These are phyloP conservation scores for Hyles euphorbiae DNA, from an alignment of 1,140 invertebrate species.

Conservation along the genomic window DNA sequence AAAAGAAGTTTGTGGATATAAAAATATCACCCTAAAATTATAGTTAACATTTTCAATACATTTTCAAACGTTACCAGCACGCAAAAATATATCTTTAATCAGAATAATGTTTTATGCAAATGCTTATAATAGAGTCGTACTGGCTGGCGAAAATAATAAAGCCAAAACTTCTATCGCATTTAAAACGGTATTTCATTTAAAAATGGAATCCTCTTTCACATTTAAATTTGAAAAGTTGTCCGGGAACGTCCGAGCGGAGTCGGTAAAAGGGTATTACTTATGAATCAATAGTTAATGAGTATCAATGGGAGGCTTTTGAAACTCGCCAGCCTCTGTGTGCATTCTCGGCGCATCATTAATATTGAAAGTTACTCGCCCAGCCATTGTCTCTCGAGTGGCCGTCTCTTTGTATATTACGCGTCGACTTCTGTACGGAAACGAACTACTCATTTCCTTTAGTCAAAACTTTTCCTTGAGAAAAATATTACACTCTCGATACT, in stretches of 20 bases:
- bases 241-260: constrained; percentile 37
- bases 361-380: constrained; percentile 62
- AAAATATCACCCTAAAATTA: no score
- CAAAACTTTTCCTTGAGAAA: constrained; percentile 53
- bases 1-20: no score
- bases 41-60: no score
- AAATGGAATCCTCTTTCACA: constrained; percentile 49
- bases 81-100: no score
- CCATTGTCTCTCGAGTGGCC: constrained; percentile 67
- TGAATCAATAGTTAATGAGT: constrained; percentile 74
- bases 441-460: constrained; percentile 68
- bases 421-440: constrained; percentile 51
- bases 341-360: constrained; percentile 70
- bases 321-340: constrained; percentile 57
- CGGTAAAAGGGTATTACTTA: constrained; percentile 71
- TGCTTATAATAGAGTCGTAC: no score
- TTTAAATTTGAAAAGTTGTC: constrained; percentile 70
- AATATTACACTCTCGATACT: constrained; percentile 11
- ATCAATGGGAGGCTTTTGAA: constrained; percentile 68
- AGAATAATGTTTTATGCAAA: no score
- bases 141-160: constrained; percentile 6
- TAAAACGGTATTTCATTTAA: constrained; percentile 32
- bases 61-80: no score
- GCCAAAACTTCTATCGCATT: constrained; percentile 24
- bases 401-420: constrained; percentile 61